Percentiles rank a stretch among this genome's conserved stretches.
Evolutionary conservation across 2,888 invertebrate species (phyloP).

Genomic region (Nycteola revayana): DNA sequence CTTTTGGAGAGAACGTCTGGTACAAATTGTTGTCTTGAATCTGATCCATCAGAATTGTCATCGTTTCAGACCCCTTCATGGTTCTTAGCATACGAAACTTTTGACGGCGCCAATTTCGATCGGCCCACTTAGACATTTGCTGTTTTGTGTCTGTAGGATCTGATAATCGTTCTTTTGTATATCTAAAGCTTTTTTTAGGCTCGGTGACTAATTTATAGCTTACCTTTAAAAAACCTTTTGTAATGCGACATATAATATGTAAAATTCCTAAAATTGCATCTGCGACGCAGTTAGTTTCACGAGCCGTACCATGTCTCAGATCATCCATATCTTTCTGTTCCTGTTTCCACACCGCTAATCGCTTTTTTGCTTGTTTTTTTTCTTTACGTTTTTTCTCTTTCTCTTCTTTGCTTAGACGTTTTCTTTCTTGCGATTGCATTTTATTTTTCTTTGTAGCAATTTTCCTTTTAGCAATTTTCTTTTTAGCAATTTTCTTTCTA

Average conservation of each 20-base stretch:
- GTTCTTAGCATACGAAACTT: conserved; percentile 39
- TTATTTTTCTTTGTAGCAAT: no score
- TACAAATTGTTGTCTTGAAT: conserved; percentile 34
- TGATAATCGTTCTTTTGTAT: conserved; percentile 23
- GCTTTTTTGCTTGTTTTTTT: conserved; percentile 20
- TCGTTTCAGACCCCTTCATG: conserved; percentile 37
- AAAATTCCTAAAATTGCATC: conserved; percentile 36
- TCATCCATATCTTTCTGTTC: conserved; percentile 26
- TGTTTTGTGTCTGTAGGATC: conserved; percentile 32
- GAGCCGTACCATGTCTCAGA: conserved; percentile 25
- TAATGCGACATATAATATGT: conserved; percentile 18
- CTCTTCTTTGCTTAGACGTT: conserved; percentile 12
- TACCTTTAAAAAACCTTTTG: conserved; percentile 15
- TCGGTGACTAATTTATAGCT: conserved; percentile 26
- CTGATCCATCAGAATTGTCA: conserved; percentile 39
- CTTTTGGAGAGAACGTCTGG: conserved; percentile 37
- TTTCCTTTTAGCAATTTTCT: no score
- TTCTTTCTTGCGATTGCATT: conserved; percentile 5
- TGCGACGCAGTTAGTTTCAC: conserved; percentile 35
- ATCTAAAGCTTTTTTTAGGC: conserved; percentile 37
- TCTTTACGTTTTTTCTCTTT: conserved; percentile 20
- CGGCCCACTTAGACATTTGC: conserved; percentile 26
- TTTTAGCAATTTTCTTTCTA: no score
- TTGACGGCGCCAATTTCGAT: conserved; percentile 31
- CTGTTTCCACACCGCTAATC: conserved; percentile 17